phyloP scores from a whole-genome alignment of 2,888 invertebrate species.

The Leptothorax acervorum region DNA sequence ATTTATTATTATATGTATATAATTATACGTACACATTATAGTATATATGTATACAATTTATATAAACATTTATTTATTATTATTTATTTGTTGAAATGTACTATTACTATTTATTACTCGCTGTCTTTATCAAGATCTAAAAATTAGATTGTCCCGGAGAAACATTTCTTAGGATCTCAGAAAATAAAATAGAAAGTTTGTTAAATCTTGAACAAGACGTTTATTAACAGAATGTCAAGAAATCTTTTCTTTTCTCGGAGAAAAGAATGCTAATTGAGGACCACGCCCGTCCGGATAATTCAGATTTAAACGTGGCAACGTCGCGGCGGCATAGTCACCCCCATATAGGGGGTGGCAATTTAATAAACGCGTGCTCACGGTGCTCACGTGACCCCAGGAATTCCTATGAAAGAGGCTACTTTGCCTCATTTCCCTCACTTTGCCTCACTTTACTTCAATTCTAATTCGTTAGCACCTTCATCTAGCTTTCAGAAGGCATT shows the following conservation, averaged over 20 bases:
- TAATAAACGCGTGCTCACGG: conserved; percentile 79
- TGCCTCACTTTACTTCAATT: conserved; percentile 3
- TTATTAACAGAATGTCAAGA: conserved; percentile 34
- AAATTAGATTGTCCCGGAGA: neutral
- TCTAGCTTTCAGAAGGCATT: neutral
- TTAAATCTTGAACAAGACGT: conserved; percentile 23
- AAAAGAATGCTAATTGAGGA: conserved; percentile 69
- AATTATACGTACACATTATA: neutral
- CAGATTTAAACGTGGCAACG: conserved; percentile 78
- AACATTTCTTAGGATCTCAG: neutral
- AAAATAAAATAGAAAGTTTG: conserved; percentile 20
- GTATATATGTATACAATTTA: neutral
- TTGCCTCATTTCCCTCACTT: conserved; percentile 44
- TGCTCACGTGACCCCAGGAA: conserved; percentile 68
- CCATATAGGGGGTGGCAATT: conserved; percentile 75
- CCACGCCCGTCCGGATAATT: conserved; percentile 78
- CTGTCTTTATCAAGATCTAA: neutral
- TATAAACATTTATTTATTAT: neutral
- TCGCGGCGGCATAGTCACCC: conserved; percentile 63
- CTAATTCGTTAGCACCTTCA: conserved; percentile 27
- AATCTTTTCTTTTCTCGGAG: neutral
- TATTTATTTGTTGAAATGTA: neutral
- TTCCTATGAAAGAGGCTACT: conserved; percentile 39
- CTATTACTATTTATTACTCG: neutral
- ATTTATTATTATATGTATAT: neutral